These are phyloP conservation scores for Sarcophilus harrisii DNA, from an alignment of 2,797 vertebrate species.

Conservation along the genomic window DNA sequence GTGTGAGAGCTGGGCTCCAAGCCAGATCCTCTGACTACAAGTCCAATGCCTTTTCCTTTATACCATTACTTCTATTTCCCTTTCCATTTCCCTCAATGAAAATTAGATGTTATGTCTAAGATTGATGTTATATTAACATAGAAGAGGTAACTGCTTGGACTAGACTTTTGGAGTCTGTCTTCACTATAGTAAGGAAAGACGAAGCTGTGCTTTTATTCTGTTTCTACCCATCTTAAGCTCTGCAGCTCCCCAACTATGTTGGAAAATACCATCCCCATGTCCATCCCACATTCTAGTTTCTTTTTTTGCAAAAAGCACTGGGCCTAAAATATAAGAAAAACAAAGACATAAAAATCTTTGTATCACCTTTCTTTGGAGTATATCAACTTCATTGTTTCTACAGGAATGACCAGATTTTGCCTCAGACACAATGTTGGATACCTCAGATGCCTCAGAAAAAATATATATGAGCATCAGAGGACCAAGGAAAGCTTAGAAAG, in stretches of 20 bases:
- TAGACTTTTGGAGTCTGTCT: neutral
- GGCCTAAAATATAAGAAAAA: neutral
- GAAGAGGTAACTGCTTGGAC: neutral
- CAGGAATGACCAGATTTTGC: conserved; percentile 14
- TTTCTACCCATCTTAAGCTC: neutral
- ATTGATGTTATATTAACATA: neutral
- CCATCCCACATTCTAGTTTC: neutral
- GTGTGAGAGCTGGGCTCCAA: neutral
- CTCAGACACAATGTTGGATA: conserved; percentile 12
- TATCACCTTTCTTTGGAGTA: neutral
- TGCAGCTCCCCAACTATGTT: neutral
- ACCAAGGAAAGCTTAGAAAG: neutral
- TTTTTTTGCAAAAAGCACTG: neutral
- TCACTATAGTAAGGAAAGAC: neutral
- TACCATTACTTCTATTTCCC: neutral
- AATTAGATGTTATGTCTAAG: neutral
- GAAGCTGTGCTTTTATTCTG: neutral
- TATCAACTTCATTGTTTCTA: neutral
- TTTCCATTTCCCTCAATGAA: neutral
- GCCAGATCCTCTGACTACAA: conserved; percentile 16
- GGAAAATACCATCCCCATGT: neutral
- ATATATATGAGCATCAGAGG: neutral
- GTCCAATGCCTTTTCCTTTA: neutral
- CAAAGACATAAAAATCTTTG: neutral
- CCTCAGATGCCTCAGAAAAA: neutral